Evolutionary conservation across 2,113 vertebrate species (phyloP), one percentile per base, ranked within the genome.

Genomic region (Cyprinodon tularosa): DNA sequence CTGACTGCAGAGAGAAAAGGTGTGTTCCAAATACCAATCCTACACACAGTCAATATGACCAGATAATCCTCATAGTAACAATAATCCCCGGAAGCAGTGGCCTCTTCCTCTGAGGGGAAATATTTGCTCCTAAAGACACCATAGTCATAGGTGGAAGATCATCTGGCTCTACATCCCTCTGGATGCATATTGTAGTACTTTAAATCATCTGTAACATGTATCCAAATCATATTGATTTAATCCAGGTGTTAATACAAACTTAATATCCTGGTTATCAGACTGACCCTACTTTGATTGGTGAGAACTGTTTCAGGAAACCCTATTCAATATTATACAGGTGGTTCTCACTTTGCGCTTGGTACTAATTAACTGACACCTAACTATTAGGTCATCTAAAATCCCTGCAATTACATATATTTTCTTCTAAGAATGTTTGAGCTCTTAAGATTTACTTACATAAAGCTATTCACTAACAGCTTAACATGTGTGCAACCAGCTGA

Each of bases 401-500:
- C 11, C 17, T 65, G 3, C 17, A n/a, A 13, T 44, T 13, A 7
- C 17, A 20, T 57, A 47, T 8, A 29, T 64, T 17, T 17, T 42
- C 29, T 22, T 45, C 20, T 45, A 45, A 22, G 9, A 10, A 15
- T 64, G 5, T 36, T 8, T 20, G 13, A 20, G 42, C 1, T 12
- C 11, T 17, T 61, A 1, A 10, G 38, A 64, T 74, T 37, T 73
- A 65, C 82, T 81, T 62, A 0, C 36, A 47, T 60, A 44, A 11
- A 3, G 50, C 3, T 0, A 66, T 12, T 62, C n/a, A 15, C 38
- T 69, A 36, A 75, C 17, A 77, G 57, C 57, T 68, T 75, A 87
- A 68, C 83, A 74, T 20, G 66, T 59, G 65, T 66, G 48, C 66
- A 38, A 57, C 80, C 61, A 88, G 85, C 85, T 89, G 81, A 83